phyloP scores from a whole-genome alignment of 2,888 invertebrate species.

The Polydrusus tereticollis region DNA sequence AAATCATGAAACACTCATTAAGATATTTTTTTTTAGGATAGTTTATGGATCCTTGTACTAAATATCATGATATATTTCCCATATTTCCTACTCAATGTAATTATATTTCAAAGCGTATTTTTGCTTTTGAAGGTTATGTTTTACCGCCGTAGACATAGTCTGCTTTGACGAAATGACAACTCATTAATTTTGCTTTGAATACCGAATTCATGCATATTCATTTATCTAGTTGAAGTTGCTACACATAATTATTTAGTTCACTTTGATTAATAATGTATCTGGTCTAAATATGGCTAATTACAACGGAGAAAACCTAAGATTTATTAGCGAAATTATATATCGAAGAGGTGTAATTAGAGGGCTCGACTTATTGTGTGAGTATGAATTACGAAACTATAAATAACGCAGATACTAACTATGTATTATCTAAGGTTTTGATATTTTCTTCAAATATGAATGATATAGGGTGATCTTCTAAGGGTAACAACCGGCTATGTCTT shows the following conservation, averaged over 20 bases:
- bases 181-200: constrained; percentile 20
- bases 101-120: background rate
- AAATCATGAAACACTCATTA: no score
- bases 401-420: no score
- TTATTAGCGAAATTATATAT: no score
- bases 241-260: constrained; percentile 11
- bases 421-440: no score
- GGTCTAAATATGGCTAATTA: background rate
- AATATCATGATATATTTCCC: background rate
- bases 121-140: constrained; percentile 3
- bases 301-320: background rate
- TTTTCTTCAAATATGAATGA: no score
- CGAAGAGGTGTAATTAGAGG: no score
- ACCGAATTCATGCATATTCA: constrained; percentile 13
- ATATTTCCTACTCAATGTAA: background rate
- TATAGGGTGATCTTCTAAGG: no score
- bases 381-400: no score
- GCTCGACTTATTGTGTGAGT: no score
- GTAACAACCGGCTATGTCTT: no score
- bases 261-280: constrained; percentile 7
- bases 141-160: background rate
- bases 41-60: no score
- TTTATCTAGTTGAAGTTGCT: constrained; percentile 12
- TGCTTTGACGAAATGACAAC: constrained; percentile 16
- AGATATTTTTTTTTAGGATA: no score